These are phyloP conservation scores for Anthophora plumipes DNA, from an alignment of 2,888 invertebrate species.

Conservation along the genomic window DNA sequence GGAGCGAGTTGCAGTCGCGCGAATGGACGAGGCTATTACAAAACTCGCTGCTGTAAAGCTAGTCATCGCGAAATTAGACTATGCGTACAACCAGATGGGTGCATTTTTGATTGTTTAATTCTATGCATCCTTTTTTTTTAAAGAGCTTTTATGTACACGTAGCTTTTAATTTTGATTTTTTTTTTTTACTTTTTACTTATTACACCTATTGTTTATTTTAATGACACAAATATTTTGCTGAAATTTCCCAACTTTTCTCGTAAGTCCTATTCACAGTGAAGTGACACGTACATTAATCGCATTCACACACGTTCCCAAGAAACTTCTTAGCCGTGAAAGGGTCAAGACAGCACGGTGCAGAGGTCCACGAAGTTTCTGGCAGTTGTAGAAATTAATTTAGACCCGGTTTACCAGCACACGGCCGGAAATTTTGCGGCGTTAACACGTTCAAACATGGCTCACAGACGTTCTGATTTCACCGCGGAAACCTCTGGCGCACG, in stretches of 20 bases:
- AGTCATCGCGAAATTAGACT: conserved; percentile 63
- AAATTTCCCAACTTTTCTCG: too few species aligned
- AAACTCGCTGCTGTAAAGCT: conserved; percentile 57
- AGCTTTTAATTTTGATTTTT: background rate
- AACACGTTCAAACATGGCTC: background rate
- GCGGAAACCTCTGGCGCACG: conserved; percentile 1
- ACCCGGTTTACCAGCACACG: conserved; percentile 11
- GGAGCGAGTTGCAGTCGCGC: background rate
- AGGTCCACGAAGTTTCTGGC: conserved; percentile 18
- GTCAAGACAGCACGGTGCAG: conserved; percentile 10
- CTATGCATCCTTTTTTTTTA: background rate
- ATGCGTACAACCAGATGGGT: conserved; percentile 41
- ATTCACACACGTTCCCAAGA: background rate
- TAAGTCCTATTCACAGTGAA: too few species aligned
- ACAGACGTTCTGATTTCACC: conserved; percentile 11
- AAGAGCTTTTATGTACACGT: background rate
- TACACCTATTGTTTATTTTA: too few species aligned
- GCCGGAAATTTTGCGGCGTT: conserved; percentile 28
- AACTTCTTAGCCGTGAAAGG: conserved; percentile 17
- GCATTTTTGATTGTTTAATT: conserved; percentile 19
- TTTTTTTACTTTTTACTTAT: background rate
- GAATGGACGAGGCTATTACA: conserved; percentile 18
- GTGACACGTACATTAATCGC: background rate
- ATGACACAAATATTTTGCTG: too few species aligned
- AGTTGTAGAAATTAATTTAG: conserved; percentile 37